Evolutionary conservation across 1,140 invertebrate species (phyloP).

Genomic region (Drosophila kikkawai): DNA sequence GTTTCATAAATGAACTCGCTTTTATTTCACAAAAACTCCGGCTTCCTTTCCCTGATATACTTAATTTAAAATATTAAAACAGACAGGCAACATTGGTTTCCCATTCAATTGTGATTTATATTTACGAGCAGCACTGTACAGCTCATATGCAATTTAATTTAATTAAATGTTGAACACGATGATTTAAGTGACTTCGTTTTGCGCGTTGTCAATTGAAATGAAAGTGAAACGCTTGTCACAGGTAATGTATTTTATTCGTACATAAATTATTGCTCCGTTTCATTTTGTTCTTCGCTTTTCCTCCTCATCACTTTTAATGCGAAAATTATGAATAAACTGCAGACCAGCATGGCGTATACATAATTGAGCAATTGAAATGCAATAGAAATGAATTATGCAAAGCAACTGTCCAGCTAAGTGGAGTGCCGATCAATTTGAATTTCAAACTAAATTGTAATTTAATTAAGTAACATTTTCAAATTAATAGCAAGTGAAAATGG

Average conservation of each 20-base stretch:
- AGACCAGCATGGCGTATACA: conserved; percentile 52
- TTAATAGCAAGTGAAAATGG: conserved; percentile 20
- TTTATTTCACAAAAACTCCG: conserved; percentile 2
- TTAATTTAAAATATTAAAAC: neutral
- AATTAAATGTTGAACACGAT: conserved; percentile 47
- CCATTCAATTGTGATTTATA: neutral
- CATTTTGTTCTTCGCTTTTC: conserved; percentile 22
- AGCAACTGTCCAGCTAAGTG: conserved; percentile 34
- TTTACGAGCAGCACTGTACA: neutral
- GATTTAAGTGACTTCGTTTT: conserved; percentile 60
- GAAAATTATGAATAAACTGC: conserved; percentile 36
- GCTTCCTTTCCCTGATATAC: neutral
- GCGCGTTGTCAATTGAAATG: conserved; percentile 63
- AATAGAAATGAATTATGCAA: conserved; percentile 73
- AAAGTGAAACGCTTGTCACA: conserved; percentile 57
- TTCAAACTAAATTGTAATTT: conserved; percentile 36
- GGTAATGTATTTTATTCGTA: conserved; percentile 47
- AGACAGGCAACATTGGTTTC: neutral
- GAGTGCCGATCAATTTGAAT: conserved; percentile 39
- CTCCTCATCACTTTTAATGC: conserved; percentile 31
- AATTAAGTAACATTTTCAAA: conserved; percentile 33
- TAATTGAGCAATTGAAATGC: conserved; percentile 60
- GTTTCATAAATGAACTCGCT: conserved; percentile 15
- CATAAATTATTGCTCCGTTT: conserved; percentile 12
- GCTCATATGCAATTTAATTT: conserved; percentile 18